These are phyloP conservation scores for Spondyliosoma cantharus DNA, from an alignment of 2,797 vertebrate species.

Conservation along the genomic window DNA sequence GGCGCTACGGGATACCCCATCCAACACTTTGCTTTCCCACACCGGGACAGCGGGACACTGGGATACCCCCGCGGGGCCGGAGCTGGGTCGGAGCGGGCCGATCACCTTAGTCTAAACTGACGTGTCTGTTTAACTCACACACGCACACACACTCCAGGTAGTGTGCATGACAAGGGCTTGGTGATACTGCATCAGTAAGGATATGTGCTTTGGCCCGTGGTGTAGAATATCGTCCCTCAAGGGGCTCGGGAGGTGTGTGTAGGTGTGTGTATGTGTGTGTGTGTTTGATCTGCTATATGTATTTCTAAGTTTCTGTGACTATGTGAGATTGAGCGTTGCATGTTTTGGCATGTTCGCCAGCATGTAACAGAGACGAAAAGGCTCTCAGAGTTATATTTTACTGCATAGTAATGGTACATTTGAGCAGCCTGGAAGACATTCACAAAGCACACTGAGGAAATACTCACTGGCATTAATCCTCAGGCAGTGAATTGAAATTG, in stretches of 20 bases:
- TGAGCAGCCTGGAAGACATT: slow-evolving; percentile 58
- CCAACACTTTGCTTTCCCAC: slow-evolving; percentile 84
- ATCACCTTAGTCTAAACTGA: slow-evolving; percentile 92
- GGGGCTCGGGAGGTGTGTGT: slow-evolving; percentile 61
- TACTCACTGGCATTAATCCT: slow-evolving; percentile 76
- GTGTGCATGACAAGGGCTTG: slow-evolving; percentile 65
- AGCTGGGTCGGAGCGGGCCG: slow-evolving; percentile 82
- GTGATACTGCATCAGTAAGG: slow-evolving; percentile 65
- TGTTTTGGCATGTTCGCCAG: slow-evolving; percentile 74
- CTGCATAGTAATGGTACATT: slow-evolving; percentile 64
- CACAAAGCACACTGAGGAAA: slow-evolving; percentile 69
- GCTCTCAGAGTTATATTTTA: slow-evolving; percentile 52
- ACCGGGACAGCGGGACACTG: slow-evolving; percentile 82
- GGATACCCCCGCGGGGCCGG: slow-evolving; percentile 78
- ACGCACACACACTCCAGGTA: slow-evolving; percentile 67
- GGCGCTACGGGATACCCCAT: slow-evolving; percentile 87
- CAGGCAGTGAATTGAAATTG: slow-evolving; percentile 67
- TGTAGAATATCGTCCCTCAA: slow-evolving; percentile 75
- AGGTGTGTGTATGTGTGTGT: slow-evolving; percentile 31
- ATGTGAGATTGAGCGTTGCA: slow-evolving; percentile 73
- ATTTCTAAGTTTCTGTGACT: slow-evolving; percentile 69
- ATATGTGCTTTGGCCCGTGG: slow-evolving; percentile 63
- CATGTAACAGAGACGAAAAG: slow-evolving; percentile 66
- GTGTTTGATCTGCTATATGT: slow-evolving; percentile 72
- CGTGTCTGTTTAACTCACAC: slow-evolving; percentile 83